Conservation (phyloP, 2,888 invertebrate genomes). For the Oligia latruncula region DNA sequence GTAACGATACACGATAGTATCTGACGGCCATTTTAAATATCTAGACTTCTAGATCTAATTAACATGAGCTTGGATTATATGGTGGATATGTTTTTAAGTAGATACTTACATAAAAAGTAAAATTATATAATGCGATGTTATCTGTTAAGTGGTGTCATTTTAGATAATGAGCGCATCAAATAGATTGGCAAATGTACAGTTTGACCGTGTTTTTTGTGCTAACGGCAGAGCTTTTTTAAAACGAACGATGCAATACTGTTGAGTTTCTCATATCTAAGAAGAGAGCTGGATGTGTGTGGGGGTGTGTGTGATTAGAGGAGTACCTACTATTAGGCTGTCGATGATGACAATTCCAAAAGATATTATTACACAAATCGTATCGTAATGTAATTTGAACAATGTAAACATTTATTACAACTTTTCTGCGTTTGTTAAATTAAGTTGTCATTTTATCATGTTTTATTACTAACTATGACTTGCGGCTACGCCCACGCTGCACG, state of each 20-base stretch:
- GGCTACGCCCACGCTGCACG: background rate
- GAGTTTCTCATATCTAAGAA: background rate
- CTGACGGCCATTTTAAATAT: slow-evolving; percentile 38
- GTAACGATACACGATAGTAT: slow-evolving; percentile 37
- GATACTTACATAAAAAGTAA: slow-evolving; percentile 23
- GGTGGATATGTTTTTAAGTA: slow-evolving; percentile 15
- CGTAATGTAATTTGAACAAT: no score
- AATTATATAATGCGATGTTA: background rate
- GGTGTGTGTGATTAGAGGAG: background rate
- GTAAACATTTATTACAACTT: no score
- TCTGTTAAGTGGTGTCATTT: slow-evolving; percentile 18
- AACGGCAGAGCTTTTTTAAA: background rate
- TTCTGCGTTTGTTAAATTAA: no score
- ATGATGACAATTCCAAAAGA: background rate
- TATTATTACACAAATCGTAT: no score
- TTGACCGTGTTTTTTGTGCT: background rate
- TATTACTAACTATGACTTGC: background rate
- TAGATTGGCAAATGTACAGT: slow-evolving; percentile 22
- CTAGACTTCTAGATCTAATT: slow-evolving; percentile 48
- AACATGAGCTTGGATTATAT: slow-evolving; percentile 22
- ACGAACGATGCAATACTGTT: background rate
- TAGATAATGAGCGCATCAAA: slow-evolving; percentile 15
- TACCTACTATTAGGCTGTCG: no score
- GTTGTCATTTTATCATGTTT: background rate
- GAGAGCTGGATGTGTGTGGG: background rate